phyloP scores from a whole-genome alignment of 2,113 vertebrate genomes.

The Ursus arctos region DNA sequence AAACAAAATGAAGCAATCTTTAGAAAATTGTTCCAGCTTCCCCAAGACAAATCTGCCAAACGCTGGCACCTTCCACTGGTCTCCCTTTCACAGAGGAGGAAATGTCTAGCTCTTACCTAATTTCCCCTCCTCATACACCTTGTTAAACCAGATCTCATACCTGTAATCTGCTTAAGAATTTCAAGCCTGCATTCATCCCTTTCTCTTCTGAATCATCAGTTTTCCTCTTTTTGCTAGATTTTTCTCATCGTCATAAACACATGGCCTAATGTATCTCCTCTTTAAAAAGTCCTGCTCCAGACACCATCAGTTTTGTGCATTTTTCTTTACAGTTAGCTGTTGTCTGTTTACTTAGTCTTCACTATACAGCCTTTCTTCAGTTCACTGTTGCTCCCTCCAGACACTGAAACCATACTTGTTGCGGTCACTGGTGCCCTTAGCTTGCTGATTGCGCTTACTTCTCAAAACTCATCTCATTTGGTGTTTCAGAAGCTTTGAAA shows the following conservation, averaged over 20 bases:
- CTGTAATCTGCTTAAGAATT: background rate
- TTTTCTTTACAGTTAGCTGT: background rate
- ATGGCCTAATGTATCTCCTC: background rate
- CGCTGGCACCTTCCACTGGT: background rate
- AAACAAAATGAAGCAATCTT: constrained; percentile 5
- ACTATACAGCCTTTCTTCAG: rapidly evolving
- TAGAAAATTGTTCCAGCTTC: constrained; percentile 15
- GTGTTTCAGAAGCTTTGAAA: background rate
- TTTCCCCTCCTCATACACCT: background rate
- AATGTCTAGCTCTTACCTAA: background rate
- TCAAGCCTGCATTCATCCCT: background rate
- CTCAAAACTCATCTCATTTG: background rate
- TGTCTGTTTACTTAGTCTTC: background rate
- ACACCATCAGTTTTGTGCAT: background rate
- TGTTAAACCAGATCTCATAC: background rate
- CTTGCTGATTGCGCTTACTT: background rate
- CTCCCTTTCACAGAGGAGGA: background rate
- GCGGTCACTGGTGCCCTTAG: rapidly evolving
- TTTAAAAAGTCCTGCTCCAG: background rate
- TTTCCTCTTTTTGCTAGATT: background rate
- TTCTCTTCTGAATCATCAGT: background rate
- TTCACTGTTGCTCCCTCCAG: background rate
- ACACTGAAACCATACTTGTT: background rate
- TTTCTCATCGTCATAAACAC: background rate
- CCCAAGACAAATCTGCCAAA: background rate